These are phyloP conservation scores for Lasioglossum calceatum DNA, from an alignment of 2,888 invertebrate species.

Conservation along the genomic window DNA sequence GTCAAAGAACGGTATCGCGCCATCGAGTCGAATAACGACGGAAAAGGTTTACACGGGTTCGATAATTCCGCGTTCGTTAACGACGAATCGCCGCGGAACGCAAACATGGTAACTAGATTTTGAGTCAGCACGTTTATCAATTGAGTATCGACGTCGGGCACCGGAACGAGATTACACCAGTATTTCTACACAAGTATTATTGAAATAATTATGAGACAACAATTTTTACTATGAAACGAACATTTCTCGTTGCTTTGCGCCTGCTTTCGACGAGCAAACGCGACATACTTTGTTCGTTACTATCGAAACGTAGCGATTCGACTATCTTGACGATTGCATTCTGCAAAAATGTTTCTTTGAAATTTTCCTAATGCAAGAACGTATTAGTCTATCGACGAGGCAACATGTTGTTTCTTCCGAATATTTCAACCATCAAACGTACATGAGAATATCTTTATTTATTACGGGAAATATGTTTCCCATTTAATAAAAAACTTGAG, in stretches of 20 bases:
- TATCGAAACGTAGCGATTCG: neutral
- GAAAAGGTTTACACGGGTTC: conserved; percentile 42
- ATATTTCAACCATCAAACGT: conserved; percentile 1
- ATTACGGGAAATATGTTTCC: conserved; percentile 22
- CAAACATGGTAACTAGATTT: conserved; percentile 62
- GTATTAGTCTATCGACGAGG: conserved; percentile 21
- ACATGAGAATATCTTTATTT: conserved; percentile 19
- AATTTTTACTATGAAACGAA: conserved; percentile 6
- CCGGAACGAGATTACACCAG: conserved; percentile 15
- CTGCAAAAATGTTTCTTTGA: conserved; percentile 4
- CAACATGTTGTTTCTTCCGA: neutral
- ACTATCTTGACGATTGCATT: conserved; percentile 27
- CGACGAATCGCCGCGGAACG: conserved; percentile 43
- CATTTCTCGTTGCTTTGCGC: conserved; percentile 16
- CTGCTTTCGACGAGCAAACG: neutral
- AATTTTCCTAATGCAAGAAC: conserved; percentile 30
- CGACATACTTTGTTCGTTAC: conserved; percentile 4
- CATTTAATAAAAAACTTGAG: conserved; percentile 78
- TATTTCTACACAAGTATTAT: conserved; percentile 49
- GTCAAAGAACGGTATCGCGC: neutral
- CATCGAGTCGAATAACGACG: neutral
- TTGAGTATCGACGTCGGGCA: neutral
- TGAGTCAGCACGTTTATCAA: conserved; percentile 15
- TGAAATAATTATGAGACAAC: conserved; percentile 21
- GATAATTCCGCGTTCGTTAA: conserved; percentile 68